Percentiles rank a stretch among this genome's conserved stretches.
Evolutionary conservation across 2,113 vertebrate species (phyloP).

Genomic region (Vidua macroura): DNA sequence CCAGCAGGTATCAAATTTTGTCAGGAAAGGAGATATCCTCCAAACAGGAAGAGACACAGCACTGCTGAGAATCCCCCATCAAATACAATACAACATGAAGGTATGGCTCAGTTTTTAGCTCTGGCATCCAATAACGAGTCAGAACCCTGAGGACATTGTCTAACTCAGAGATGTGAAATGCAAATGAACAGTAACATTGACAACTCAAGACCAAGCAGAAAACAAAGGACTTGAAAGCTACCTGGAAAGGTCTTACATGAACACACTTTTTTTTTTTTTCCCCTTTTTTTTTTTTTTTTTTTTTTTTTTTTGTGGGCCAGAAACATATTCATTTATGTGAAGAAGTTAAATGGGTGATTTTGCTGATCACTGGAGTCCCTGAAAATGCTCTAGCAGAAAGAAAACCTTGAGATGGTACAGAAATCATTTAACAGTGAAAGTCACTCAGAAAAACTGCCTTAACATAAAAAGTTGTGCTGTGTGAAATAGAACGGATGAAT

Average conservation of each 20-base stretch:
- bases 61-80: constrained; percentile 59
- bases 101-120: constrained; percentile 43
- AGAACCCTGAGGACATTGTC: constrained; percentile 70
- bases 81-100: constrained; percentile 72
- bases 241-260: constrained; percentile 49
- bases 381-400: not conserved
- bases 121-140: constrained; percentile 56
- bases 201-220: constrained; percentile 56
- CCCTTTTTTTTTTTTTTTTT: too few relatives aligned
- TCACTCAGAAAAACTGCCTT: constrained; percentile 22
- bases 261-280: not conserved
- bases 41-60: constrained; percentile 68
- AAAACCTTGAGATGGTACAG: not conserved
- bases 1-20: constrained; percentile 63
- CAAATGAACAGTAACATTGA: constrained; percentile 68
- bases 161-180: constrained; percentile 65
- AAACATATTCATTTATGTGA: constrained; percentile 1
- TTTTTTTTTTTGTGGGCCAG: not conserved
- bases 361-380: not conserved
- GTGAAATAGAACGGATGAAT: fast-evolving
- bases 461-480: not conserved
- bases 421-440: constrained; percentile 15
- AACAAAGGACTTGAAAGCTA: constrained; percentile 64
- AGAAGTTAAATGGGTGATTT: not conserved
- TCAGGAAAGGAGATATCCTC: constrained; percentile 68